Evolutionary conservation across 2,113 vertebrate species (phyloP).

Genomic region (Megaptera novaeangliae): DNA sequence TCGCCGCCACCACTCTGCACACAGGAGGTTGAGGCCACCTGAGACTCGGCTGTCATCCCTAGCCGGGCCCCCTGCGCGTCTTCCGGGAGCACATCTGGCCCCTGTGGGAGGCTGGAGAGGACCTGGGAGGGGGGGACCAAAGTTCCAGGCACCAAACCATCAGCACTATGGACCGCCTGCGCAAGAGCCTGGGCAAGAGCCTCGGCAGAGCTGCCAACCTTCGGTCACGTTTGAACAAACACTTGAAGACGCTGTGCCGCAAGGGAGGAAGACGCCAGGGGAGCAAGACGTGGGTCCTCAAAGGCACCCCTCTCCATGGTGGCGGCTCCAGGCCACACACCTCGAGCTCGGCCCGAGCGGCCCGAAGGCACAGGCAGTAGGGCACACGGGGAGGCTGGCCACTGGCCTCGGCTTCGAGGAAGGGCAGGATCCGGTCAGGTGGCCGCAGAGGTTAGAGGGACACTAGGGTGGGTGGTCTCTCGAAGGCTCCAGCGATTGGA

Average conservation of each 20-base stretch:
- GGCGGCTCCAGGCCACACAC: not conserved
- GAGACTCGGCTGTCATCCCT: not conserved
- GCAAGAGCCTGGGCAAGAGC: not conserved
- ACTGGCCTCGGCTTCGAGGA: not conserved
- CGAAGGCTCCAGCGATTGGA: not conserved
- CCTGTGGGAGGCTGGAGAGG: not conserved
- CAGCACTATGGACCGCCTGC: accelerated
- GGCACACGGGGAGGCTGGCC: not conserved
- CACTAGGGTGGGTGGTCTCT: not conserved
- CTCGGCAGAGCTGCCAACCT: not conserved
- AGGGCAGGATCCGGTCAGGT: not conserved
- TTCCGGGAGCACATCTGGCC: not conserved
- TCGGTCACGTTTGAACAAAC: not conserved
- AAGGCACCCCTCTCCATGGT: not conserved
- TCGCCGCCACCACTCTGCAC: not conserved
- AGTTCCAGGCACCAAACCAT: not conserved
- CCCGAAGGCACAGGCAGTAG: not conserved
- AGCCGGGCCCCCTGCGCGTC: not conserved
- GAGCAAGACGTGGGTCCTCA: not conserved
- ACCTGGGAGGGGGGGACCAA: not conserved
- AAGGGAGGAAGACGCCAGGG: not conserved
- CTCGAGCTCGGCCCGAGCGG: accelerated
- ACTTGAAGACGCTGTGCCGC: not conserved
- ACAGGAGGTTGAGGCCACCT: too few species aligned
- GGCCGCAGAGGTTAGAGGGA: not conserved